Conservation (phyloP, 92 coral and sea anemone species). For the Chrysogorgia sp. region DNA sequence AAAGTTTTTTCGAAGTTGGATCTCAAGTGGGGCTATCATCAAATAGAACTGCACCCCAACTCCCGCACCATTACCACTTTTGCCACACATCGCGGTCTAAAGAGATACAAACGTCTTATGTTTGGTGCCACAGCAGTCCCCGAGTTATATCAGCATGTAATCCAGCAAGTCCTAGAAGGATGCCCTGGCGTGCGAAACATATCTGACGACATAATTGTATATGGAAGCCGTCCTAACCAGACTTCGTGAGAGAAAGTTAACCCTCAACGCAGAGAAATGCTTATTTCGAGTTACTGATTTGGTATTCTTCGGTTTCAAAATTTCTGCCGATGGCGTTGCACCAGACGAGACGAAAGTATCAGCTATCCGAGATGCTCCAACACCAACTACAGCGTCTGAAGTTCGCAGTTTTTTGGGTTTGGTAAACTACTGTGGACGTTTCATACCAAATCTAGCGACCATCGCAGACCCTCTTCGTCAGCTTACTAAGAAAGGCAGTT, state of each 20-base stretch:
- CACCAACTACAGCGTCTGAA: conserved; percentile 10
- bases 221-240: too few species aligned
- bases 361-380: conserved; percentile 5
- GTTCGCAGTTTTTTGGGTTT: conserved; percentile 28
- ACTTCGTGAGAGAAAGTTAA: neutral
- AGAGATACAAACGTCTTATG: conserved; percentile 19
- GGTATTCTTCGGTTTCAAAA: neutral
- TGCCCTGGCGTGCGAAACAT: conserved; percentile 11
- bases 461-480: conserved; percentile 11
- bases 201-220: conserved; percentile 23
- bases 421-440: conserved; percentile 14
- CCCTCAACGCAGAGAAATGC: conserved; percentile 13
- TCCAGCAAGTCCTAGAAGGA: conserved; percentile 33
- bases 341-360: conserved; percentile 1
- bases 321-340: neutral
- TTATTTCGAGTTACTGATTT: conserved; percentile 6
- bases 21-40: conserved; percentile 28
- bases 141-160: conserved; percentile 23
- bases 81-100: conserved; percentile 16
- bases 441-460: conserved; percentile 3
- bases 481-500: neutral
- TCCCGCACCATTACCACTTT: conserved; percentile 21
- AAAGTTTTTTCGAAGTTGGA: conserved; percentile 20
- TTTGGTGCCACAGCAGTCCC: conserved; percentile 30
- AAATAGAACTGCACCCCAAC: neutral